Evolutionary conservation across 2,888 invertebrate genomes (phyloP), one percentile per base, ranked within the genome.

Genomic region (Ichneumoninae sp.): DNA sequence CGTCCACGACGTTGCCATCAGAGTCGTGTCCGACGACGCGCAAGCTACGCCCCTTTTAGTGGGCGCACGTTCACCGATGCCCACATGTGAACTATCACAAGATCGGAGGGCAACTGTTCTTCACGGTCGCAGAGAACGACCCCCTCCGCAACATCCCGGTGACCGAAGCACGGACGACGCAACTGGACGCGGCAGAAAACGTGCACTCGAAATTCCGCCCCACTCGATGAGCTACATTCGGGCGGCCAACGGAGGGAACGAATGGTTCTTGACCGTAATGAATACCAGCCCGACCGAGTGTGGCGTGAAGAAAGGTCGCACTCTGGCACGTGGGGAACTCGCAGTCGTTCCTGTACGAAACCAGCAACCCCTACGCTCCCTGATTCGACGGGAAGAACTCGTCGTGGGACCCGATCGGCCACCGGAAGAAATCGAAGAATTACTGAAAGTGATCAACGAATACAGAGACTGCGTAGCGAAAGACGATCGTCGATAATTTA

Each of bases 21-120:
- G 83, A n/a, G 71, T 85, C 13, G 85, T 81, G 5, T 77, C 83
- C 1, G 83, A 85, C 33, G 68, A 80, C 13, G 66, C 73, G 0
- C 85, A 85, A 65, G 44, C 36, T 26, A 83, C 81, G 1, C 81
- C 80, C 0, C 50, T 85, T 0, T 16, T 85, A 7, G 44, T 85
- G 0, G 83, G 3, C 73, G 85, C 0, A 73, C 80, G 36, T 85
- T 85, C 44, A 83, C 81, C 0, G 83, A 83, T n/a, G 69, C 69
- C 83, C 83, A 0, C 22, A 73, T 30, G 80, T 85, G 1, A 57
- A 76, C 0, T 83, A 81, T 36, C 50, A 70, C 65, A 83, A 83
- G 26, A 26, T 81, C 0, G 77, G 78, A 0, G 40, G 66, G 2
- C 40, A 54, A 16, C 30, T 85, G 65, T 50, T 13, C 22, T 76